These are phyloP conservation scores for Penaeus vannamei DNA, from an alignment of 1,140 invertebrate genomes.

Conservation along the genomic window DNA sequence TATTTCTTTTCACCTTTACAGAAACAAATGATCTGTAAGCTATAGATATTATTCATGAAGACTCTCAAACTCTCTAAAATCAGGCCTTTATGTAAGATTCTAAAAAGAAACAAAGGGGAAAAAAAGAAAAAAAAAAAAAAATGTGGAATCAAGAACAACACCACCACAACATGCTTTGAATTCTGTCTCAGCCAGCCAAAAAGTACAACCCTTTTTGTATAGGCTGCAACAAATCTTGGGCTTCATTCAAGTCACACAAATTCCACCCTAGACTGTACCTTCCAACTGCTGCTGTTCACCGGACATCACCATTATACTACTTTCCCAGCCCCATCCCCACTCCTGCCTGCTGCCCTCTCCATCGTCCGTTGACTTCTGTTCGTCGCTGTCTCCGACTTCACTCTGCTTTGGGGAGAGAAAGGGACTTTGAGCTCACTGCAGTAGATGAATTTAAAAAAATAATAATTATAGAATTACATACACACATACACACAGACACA, in stretches of 20 bases:
- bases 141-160: not conserved
- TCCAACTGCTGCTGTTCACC: slow-evolving; percentile 4
- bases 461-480: no score
- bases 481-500: no score
- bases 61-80: no score
- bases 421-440: not conserved
- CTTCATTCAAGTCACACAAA: no score
- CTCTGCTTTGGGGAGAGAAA: not conserved
- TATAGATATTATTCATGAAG: no score
- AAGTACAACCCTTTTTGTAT: no score
- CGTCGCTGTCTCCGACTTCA: not conserved
- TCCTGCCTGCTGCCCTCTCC: slow-evolving; percentile 13
- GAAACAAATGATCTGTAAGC: no score
- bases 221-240: no score
- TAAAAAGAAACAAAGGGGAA: not conserved
- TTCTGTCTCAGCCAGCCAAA: no score
- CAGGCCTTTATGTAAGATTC: no score
- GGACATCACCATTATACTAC: slow-evolving; percentile 63
- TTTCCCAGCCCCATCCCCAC: slow-evolving; percentile 63
- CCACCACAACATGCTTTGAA: no score
- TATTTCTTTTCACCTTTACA: no score
- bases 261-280: not conserved
- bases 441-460: not conserved
- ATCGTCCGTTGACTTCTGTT: not conserved
- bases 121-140: slow-evolving; percentile 18